Evolutionary conservation across 2,113 vertebrate species (phyloP).

Genomic region (Brachypteracias leptosomus): DNA sequence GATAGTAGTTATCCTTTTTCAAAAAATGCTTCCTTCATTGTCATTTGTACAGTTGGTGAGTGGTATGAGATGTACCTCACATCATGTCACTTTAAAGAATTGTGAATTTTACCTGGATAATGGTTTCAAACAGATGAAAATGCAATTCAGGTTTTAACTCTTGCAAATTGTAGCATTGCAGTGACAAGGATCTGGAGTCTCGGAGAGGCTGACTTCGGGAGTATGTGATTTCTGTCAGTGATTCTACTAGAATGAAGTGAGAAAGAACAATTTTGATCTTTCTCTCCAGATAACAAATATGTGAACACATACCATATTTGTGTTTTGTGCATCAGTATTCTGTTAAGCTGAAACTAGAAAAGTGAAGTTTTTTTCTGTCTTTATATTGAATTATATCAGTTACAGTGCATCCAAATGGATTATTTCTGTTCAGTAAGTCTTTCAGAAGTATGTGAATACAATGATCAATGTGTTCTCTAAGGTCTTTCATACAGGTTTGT

Average conservation of each 20-base stretch:
- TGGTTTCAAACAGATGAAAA: not conserved
- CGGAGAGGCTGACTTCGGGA: not conserved
- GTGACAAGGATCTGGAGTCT: not conserved
- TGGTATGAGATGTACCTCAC: not conserved
- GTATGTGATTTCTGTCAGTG: not conserved
- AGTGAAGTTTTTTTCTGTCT: not conserved
- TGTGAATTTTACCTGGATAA: not conserved
- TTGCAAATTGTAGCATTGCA: not conserved
- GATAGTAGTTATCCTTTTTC: not conserved
- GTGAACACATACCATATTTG: not conserved
- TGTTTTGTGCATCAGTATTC: not conserved
- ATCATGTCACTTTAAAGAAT: not conserved
- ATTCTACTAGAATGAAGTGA: not conserved
- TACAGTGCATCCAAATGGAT: not conserved
- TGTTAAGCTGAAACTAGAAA: not conserved
- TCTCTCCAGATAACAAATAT: not conserved
- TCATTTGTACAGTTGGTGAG: too few species aligned
- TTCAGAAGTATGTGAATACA: not conserved
- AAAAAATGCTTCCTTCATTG: not conserved
- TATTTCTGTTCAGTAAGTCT: not conserved
- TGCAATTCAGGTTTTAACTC: not conserved
- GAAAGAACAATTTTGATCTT: not conserved
- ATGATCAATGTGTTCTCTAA: not conserved
- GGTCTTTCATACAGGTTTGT: not conserved
- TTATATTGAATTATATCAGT: not conserved